Evolutionary conservation across 2,888 invertebrate genomes (phyloP), one percentile per base, ranked within the genome.

Genomic region (Lycia hirtaria): DNA sequence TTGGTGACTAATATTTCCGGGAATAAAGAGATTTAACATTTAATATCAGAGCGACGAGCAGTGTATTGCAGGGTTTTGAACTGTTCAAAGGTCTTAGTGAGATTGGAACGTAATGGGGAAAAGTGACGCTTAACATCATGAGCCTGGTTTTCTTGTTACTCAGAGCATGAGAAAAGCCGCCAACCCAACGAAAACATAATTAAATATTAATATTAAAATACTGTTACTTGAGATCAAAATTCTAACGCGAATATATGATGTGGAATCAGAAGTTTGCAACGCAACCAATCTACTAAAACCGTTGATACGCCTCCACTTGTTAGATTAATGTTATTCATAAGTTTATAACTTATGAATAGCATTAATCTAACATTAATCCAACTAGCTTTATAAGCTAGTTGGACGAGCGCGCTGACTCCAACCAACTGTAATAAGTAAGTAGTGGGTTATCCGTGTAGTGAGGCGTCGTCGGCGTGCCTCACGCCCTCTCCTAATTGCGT

Each of bases 291-390:
- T 52, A 62, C 51, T 64, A 56, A 37, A 56, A 26, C 35, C 38
- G 52, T 61, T 60, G 56, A 33, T 64, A 56, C 33, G 45, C 24
- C 24, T 24, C 44, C 48, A 48, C 61, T 66, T 52, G 56, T 54
- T 35, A 64, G 60, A 62, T 64, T 58, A 64, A 66, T 64, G 58
- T 62, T 60, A 64, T 66, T 66, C 62, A 64, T 64, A 67, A 67
- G 62, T 67, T n/a, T 64, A 64, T 61, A 57, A 38, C 51, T 53
- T 56, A 48, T n/a, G n/a, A n/a, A n/a, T n/a, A n/a, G n/a, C n/a
- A n/a, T n/a, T n/a, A n/a, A n/a, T n/a, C n/a, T n/a, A n/a, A n/a
- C n/a, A n/a, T n/a, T n/a, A n/a, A n/a, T n/a, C n/a, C n/a, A n/a
- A n/a, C n/a, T n/a, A n/a, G n/a, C n/a, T n/a, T n/a, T n/a, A n/a